A percentile compares a stretch with the other conserved stretches of the same genome.
phyloP scores from a whole-genome alignment of 92 coral and sea anemone species.

The Porites rus region DNA sequence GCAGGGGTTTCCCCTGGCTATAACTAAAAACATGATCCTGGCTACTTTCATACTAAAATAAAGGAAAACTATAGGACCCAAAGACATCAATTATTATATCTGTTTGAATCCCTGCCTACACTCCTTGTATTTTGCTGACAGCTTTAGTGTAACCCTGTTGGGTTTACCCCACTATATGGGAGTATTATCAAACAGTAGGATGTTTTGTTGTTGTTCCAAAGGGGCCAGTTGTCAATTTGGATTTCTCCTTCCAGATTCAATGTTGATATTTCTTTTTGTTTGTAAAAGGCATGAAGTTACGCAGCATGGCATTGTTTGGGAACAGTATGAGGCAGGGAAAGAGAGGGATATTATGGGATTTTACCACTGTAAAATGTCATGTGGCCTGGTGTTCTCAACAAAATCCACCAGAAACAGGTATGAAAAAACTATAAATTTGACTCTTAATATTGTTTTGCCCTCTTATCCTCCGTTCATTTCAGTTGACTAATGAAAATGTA shows the following conservation, averaged over 20 bases:
- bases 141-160: constrained; percentile 17
- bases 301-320: no score
- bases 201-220: constrained; percentile 11
- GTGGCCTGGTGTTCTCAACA: no score
- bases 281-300: no score
- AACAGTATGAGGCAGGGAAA: no score
- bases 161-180: constrained; percentile 12
- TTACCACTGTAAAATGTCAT: no score
- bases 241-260: no score
- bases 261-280: no score
- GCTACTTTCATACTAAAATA: constrained; percentile 8
- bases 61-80: constrained; percentile 18
- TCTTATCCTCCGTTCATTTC: constrained; percentile 16
- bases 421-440: neutral
- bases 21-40: constrained; percentile 14
- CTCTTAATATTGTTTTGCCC: constrained; percentile 18
- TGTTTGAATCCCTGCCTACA: constrained; percentile 19
- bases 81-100: constrained; percentile 6
- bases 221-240: constrained; percentile 1
- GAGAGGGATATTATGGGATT: no score
- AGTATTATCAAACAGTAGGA: constrained; percentile 19
- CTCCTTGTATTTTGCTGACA: constrained; percentile 13
- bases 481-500: constrained; percentile 7
- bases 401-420: no score
- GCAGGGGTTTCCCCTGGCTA: constrained; percentile 19